Conservation (phyloP, 2,113 vertebrate species). For the Athene cunicularia region DNA sequence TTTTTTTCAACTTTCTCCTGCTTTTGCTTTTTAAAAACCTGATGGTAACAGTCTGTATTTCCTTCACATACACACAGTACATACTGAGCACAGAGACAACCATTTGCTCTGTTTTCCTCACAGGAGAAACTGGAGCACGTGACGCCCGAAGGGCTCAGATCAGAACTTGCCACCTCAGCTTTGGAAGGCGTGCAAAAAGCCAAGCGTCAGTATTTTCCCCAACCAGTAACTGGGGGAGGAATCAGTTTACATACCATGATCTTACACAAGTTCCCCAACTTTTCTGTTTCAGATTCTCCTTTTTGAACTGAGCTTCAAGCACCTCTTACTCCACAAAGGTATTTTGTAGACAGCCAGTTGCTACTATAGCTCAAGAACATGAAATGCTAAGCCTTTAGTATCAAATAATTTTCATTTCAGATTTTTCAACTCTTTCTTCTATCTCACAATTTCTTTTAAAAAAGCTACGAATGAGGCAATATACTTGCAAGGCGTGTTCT, state of each 20-base stretch:
- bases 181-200: not conserved
- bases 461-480: not conserved
- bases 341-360: not conserved
- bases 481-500: not conserved
- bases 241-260: not conserved
- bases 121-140: not conserved
- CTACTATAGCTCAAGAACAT: not conserved
- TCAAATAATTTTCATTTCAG: not conserved
- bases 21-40: not conserved
- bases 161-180: not conserved
- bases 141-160: not conserved
- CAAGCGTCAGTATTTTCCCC: not conserved
- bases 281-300: not conserved
- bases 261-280: not conserved
- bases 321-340: not conserved
- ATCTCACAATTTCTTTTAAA: not conserved
- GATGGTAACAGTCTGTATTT: not conserved
- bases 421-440: not conserved
- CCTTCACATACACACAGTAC: not conserved
- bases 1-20: not conserved
- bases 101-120: not conserved
- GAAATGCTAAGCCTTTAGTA: not conserved
- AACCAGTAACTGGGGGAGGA: not conserved
- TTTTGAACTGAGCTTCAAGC: not conserved
- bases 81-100: not conserved